phyloP scores from a whole-genome alignment of 2,113 vertebrate genomes.

The Paedocypris sp. region DNA sequence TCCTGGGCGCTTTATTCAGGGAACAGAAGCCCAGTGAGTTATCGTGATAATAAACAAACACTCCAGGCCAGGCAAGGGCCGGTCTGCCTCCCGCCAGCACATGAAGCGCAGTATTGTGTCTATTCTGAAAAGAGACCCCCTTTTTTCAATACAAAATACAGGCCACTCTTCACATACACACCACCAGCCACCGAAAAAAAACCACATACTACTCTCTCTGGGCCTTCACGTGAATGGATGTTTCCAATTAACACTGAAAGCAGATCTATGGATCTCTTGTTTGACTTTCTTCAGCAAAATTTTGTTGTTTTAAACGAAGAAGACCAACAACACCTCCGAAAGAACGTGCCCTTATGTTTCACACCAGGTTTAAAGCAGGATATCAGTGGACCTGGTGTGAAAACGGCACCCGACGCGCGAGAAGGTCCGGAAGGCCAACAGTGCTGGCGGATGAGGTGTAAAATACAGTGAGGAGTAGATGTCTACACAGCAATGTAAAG shows the following conservation, averaged over 20 bases:
- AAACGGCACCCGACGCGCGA: not conserved
- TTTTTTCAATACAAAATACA: slow-evolving; percentile 6
- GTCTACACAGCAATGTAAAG: slow-evolving; percentile 4
- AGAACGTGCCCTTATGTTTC: not conserved
- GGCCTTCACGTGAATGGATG: slow-evolving; percentile 15
- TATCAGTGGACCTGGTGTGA: slow-evolving; percentile 10
- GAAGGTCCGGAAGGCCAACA: slow-evolving; percentile 20
- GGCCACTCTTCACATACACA: not conserved
- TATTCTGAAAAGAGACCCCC: slow-evolving; percentile 11
- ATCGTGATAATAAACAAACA: slow-evolving; percentile 41
- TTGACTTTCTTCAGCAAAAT: not conserved
- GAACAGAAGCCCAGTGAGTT: slow-evolving; percentile 38
- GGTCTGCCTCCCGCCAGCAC: slow-evolving; percentile 24
- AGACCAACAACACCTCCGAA: not conserved
- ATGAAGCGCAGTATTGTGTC: slow-evolving; percentile 35
- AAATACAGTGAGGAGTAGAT: not conserved
- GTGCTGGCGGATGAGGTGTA: not conserved
- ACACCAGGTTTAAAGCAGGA: slow-evolving; percentile 21
- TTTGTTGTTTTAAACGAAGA: slow-evolving; percentile 2
- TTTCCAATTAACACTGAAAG: slow-evolving; percentile 27
- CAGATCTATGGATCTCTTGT: slow-evolving; percentile 1
- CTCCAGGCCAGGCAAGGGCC: slow-evolving; percentile 29
- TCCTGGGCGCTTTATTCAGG: slow-evolving; percentile 28
- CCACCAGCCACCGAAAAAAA: slow-evolving; percentile 1
- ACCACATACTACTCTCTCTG: not conserved